phyloP scores from a whole-genome alignment of 1,140 invertebrate genomes.

The Dysdera silvatica region DNA sequence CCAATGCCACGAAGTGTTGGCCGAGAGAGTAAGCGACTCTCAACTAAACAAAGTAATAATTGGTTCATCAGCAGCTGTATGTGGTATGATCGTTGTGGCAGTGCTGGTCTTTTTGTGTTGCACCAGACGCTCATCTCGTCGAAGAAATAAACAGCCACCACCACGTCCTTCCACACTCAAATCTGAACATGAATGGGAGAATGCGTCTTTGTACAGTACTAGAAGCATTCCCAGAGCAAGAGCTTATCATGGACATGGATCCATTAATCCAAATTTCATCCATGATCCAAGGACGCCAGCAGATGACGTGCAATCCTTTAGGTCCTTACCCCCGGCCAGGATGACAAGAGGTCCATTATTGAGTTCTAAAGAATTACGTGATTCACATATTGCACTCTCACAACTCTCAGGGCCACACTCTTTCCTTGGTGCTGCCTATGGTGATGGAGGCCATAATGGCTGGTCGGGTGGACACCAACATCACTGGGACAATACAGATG shows the following conservation, averaged over 20 bases:
- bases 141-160: conserved; percentile 55
- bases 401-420: conserved; percentile 27
- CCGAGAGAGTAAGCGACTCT: conserved; percentile 21
- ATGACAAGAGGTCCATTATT: not conserved
- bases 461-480: conserved; percentile 1
- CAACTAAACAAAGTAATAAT: conserved; percentile 84
- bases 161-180: conserved; percentile 12
- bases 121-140: conserved; percentile 72
- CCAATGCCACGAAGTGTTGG: conserved; percentile 73
- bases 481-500: conserved; percentile 23
- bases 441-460: conserved; percentile 13
- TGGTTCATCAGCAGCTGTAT: conserved; percentile 83
- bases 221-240: conserved; percentile 75
- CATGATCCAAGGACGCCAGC: conserved; percentile 16
- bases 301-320: conserved; percentile 32
- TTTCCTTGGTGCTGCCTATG: conserved; percentile 12
- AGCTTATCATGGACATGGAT: conserved; percentile 50
- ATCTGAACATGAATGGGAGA: conserved; percentile 69
- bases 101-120: conserved; percentile 82
- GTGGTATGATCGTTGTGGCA: conserved; percentile 82
- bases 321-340: conserved; percentile 19
- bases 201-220: conserved; percentile 81
- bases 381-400: conserved; percentile 26
- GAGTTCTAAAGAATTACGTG: conserved; percentile 9
- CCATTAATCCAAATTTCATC: conserved; percentile 24